phyloP scores from a whole-genome alignment of 2,113 vertebrate species.

The Ancistrus triradiatus region DNA sequence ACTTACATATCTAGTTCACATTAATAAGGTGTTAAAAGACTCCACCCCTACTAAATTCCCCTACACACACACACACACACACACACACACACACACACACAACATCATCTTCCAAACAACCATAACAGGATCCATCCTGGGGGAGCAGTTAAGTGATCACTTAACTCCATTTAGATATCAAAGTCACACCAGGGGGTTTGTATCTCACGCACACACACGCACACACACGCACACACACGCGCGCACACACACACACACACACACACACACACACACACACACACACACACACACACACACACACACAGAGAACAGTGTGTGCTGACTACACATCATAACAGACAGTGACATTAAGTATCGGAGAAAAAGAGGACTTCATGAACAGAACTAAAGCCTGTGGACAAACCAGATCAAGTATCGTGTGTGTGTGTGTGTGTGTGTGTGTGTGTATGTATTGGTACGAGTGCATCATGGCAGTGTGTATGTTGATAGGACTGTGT shows the following conservation, averaged over 20 bases:
- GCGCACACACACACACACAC: not conserved
- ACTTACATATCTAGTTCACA: conserved; percentile 20
- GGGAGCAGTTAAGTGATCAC: conserved; percentile 31
- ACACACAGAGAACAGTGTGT: no score
- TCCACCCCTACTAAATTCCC: not conserved
- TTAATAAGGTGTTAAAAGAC: conserved; percentile 36
- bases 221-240: conserved; percentile 14
- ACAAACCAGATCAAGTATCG: no score
- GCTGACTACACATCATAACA: not conserved
- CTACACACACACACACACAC: conserved; percentile 13
- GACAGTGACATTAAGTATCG: not conserved
- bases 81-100: conserved; percentile 1
- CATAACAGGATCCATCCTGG: conserved; percentile 29
- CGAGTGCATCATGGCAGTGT: not conserved
- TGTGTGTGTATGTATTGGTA: not conserved
- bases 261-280: not conserved
- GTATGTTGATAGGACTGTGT: not conserved
- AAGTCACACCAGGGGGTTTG: conserved; percentile 4
- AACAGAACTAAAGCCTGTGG: no score
- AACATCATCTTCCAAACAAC: not conserved
- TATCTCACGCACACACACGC: conserved; percentile 11
- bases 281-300: not conserved
- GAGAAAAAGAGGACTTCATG: no score
- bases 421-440: no score
- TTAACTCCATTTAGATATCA: conserved; percentile 33